phyloP scores from a whole-genome alignment of 2,797 vertebrate species.

The Acipenser ruthenus region DNA sequence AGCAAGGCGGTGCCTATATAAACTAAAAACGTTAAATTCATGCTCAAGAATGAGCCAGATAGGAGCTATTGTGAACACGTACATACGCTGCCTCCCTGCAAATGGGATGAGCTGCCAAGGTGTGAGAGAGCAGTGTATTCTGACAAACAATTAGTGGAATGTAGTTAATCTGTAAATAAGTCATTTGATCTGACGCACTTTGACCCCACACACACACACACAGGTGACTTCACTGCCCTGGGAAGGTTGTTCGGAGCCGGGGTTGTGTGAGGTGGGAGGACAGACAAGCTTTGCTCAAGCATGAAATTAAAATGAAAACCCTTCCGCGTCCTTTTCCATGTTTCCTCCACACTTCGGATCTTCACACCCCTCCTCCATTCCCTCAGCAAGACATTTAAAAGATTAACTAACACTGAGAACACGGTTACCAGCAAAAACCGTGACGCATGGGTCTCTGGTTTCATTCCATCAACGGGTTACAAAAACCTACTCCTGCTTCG shows the following conservation, averaged over 20 bases:
- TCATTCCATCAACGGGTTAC: neutral
- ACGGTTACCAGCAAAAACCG: neutral
- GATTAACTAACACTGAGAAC: neutral
- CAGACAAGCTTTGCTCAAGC: neutral
- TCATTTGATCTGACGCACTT: conserved; percentile 12
- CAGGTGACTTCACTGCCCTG: neutral
- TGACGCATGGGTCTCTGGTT: neutral
- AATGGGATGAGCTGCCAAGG: no score
- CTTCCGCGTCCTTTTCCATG: neutral
- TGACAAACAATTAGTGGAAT: no score
- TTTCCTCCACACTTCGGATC: neutral
- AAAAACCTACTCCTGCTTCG: neutral
- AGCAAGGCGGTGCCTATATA: no score
- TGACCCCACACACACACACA: conserved; percentile 10
- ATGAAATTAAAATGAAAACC: conserved; percentile 11
- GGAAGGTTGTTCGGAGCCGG: neutral
- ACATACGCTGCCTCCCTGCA: no score
- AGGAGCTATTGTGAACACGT: no score
- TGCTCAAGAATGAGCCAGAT: no score
- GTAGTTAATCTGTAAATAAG: neutral
- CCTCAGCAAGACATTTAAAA: neutral
- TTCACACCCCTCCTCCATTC: neutral
- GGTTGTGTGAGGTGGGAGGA: neutral
- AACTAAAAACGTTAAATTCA: no score
- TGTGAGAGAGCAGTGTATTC: no score